Evolutionary conservation across 2,888 invertebrate species (phyloP).

Genomic region (Spodoptera littoralis): DNA sequence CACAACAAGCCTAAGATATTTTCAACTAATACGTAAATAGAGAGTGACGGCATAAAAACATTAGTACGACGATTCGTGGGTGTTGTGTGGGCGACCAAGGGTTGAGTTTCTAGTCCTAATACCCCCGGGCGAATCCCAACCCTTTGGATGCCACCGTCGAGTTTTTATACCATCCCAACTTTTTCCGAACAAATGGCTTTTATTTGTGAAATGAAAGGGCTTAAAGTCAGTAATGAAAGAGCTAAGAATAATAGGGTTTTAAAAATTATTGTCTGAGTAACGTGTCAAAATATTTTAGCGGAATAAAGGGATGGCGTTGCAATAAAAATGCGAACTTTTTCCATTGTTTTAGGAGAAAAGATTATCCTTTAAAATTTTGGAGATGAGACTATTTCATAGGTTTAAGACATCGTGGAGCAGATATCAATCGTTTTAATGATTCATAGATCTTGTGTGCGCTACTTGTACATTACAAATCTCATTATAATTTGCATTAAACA

Average conservation of each 20-base stretch:
- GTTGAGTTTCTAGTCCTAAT: slow-evolving; percentile 6
- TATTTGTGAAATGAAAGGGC: slow-evolving; percentile 42
- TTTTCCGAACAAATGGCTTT: slow-evolving; percentile 44
- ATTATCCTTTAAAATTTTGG: not conserved
- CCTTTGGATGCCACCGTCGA: slow-evolving; percentile 22
- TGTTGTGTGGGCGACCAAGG: slow-evolving; percentile 18
- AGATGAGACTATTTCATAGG: no score
- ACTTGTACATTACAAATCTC: no score
- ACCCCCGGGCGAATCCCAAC: slow-evolving; percentile 26
- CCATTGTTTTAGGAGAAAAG: not conserved
- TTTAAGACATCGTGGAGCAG: no score
- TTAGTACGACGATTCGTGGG: slow-evolving; percentile 20
- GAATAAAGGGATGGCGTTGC: slow-evolving; percentile 9
- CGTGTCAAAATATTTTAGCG: slow-evolving; percentile 26
- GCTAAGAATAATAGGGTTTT: slow-evolving; percentile 27
- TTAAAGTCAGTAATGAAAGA: slow-evolving; percentile 30
- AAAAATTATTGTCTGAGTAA: slow-evolving; percentile 22
- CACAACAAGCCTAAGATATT: no score
- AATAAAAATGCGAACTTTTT: slow-evolving; percentile 11
- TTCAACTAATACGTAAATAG: slow-evolving; percentile 6
- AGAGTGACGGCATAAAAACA: slow-evolving; percentile 15
- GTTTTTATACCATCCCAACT: slow-evolving; percentile 41
- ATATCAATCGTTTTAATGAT: no score
- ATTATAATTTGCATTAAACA: no score
- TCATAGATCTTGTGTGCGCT: no score